Evolutionary conservation across 2,113 vertebrate species (phyloP).

Genomic region (Nannobrachium achirus): DNA sequence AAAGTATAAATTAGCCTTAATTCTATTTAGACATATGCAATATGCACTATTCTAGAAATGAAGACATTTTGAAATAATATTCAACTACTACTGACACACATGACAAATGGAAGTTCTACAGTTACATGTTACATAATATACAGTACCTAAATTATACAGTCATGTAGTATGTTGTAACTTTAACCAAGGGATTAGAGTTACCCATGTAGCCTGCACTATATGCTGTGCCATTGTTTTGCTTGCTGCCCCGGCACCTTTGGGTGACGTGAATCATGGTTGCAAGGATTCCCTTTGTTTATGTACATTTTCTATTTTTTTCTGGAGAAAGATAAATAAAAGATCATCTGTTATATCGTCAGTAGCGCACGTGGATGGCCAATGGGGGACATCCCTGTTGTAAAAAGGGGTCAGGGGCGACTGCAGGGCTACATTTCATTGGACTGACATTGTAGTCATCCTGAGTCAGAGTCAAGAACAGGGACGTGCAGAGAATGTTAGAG

Average conservation of each 20-base stretch:
- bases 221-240: not conserved
- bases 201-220: not conserved
- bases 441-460: conserved; percentile 54
- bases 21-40: too few relatives aligned
- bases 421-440: conserved; percentile 53
- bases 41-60: too few relatives aligned
- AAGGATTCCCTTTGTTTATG: conserved; percentile 29
- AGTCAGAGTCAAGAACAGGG: conserved; percentile 58
- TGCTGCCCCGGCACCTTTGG: conserved; percentile 5
- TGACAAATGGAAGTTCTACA: too few relatives aligned
- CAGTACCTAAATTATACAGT: too few relatives aligned
- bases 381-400: conserved; percentile 13
- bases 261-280: not conserved
- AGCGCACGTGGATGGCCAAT: conserved; percentile 43
- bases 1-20: too few relatives aligned
- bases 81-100: too few relatives aligned
- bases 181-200: too few relatives aligned
- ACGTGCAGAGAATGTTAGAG: too few relatives aligned
- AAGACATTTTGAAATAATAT: too few relatives aligned
- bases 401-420: conserved; percentile 56
- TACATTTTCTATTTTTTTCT: conserved; percentile 7
- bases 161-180: too few relatives aligned
- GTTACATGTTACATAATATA: too few relatives aligned
- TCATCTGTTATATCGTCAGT: conserved; percentile 16
- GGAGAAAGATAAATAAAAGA: not conserved